phyloP scores from a whole-genome alignment of 2,797 vertebrate genomes.

The Galago senegalensis region DNA sequence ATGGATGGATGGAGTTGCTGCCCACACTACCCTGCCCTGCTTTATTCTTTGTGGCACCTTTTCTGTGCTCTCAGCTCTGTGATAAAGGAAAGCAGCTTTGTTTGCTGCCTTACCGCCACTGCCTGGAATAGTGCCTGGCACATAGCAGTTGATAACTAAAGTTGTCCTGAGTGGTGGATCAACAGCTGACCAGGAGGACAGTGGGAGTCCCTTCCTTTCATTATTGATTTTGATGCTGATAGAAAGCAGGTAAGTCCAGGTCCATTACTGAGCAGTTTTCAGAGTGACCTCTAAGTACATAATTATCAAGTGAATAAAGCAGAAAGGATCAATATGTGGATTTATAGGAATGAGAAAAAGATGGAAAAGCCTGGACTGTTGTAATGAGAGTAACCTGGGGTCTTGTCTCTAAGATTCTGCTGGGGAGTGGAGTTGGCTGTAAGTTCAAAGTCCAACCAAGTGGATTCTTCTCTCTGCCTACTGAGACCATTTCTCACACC shows the following conservation, averaged over 20 bases:
- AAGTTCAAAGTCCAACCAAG: fast-evolving
- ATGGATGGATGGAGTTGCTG: too few species aligned
- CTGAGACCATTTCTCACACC: fast-evolving
- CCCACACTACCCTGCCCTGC: background rate
- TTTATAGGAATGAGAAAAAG: background rate
- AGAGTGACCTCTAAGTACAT: background rate
- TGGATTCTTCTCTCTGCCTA: background rate
- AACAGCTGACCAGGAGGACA: background rate
- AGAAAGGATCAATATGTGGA: background rate
- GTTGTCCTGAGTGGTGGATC: too few species aligned
- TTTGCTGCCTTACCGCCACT: background rate
- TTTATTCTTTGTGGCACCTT: background rate
- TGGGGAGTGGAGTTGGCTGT: too few species aligned
- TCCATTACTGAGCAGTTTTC: background rate
- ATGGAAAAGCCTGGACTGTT: background rate
- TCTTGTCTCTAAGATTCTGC: background rate
- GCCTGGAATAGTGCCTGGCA: background rate
- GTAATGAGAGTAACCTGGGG: background rate
- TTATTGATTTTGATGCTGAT: background rate
- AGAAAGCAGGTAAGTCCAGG: background rate
- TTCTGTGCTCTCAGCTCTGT: background rate
- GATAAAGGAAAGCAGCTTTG: too few species aligned
- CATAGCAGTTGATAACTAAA: background rate
- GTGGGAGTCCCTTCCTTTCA: background rate
- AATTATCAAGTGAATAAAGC: background rate